Conservation (phyloP, 1,140 invertebrate genomes). For the Scaptomyza montana region DNA sequence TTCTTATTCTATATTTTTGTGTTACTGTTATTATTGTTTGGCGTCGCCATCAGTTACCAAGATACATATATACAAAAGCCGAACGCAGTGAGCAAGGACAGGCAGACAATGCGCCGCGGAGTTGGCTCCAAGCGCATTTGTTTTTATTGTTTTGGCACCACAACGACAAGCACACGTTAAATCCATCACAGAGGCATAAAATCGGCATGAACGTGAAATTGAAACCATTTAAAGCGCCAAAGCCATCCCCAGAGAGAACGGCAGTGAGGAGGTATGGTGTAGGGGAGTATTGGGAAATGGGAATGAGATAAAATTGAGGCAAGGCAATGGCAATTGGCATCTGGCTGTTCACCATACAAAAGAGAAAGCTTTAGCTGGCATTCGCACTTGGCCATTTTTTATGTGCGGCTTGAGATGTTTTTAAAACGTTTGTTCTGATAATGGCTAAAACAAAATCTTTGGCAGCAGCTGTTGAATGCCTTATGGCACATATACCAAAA, state of each 20-base stretch:
- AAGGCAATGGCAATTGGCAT: slow-evolving; percentile 6
- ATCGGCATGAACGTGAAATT: slow-evolving; percentile 50
- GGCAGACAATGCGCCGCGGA: slow-evolving; percentile 11
- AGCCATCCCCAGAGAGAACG: slow-evolving; percentile 21
- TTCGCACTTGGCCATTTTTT: slow-evolving; percentile 34
- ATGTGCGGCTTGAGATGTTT: slow-evolving; percentile 50
- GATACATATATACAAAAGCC: slow-evolving; percentile 37
- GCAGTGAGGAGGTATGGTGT: too few relatives aligned
- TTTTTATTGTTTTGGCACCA: slow-evolving; percentile 68
- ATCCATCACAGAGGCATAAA: slow-evolving; percentile 63
- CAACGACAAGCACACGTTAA: slow-evolving; percentile 31
- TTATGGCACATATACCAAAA: too few relatives aligned
- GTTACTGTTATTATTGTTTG: slow-evolving; percentile 46
- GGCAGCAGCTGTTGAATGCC: slow-evolving; percentile 37
- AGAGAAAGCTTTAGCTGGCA: slow-evolving; percentile 1
- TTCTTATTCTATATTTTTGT: slow-evolving; percentile 20
- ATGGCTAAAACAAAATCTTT: slow-evolving; percentile 24
- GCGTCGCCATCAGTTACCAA: slow-evolving; percentile 54
- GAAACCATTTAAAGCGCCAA: slow-evolving; percentile 51
- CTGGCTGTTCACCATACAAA: slow-evolving; percentile 18
- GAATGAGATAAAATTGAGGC: not conserved
- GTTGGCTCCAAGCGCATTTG: slow-evolving; percentile 53
- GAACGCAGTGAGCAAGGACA: slow-evolving; percentile 10
- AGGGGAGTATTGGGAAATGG: not conserved
- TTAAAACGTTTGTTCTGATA: slow-evolving; percentile 26